A percentile compares a stretch with the other conserved stretches of the same genome.
These are phyloP conservation scores for Ovis canadensis DNA, from an alignment of 2,113 vertebrate species.

Conservation along the genomic window DNA sequence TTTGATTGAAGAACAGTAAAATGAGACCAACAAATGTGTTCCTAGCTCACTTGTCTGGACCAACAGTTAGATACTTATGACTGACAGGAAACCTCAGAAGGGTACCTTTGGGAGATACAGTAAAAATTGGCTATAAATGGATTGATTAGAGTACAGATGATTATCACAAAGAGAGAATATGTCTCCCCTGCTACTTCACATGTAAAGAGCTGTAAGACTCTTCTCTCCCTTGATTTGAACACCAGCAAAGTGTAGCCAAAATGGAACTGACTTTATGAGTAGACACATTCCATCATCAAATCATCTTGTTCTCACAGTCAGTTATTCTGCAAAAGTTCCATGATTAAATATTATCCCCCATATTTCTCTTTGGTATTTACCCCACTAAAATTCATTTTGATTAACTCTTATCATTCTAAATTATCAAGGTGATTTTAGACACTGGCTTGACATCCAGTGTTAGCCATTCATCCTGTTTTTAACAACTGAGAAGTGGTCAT, in stretches of 20 bases:
- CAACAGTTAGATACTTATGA: neutral
- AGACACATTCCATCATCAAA: neutral
- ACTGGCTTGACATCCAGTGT: neutral
- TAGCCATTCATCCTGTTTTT: neutral
- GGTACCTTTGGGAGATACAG: neutral
- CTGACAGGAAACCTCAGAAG: neutral
- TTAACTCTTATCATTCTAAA: slow-evolving; percentile 15
- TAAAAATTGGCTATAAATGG: neutral
- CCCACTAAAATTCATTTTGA: slow-evolving; percentile 3
- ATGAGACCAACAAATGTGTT: neutral
- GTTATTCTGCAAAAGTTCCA: neutral
- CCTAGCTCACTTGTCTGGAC: neutral
- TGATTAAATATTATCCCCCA: neutral
- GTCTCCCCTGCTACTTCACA: neutral
- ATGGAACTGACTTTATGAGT: neutral
- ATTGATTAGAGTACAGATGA: neutral
- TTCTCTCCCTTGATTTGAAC: neutral
- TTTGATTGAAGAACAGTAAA: neutral
- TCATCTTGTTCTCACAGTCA: neutral
- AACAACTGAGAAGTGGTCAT: neutral
- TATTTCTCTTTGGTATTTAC: neutral
- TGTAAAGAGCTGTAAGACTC: neutral
- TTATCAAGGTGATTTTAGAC: neutral
- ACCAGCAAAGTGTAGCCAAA: neutral
- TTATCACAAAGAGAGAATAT: neutral